A percentile compares a stretch with the other conserved stretches of the same genome.
phyloP scores from a whole-genome alignment of 2,113 vertebrate species.

The Lepus americanus region DNA sequence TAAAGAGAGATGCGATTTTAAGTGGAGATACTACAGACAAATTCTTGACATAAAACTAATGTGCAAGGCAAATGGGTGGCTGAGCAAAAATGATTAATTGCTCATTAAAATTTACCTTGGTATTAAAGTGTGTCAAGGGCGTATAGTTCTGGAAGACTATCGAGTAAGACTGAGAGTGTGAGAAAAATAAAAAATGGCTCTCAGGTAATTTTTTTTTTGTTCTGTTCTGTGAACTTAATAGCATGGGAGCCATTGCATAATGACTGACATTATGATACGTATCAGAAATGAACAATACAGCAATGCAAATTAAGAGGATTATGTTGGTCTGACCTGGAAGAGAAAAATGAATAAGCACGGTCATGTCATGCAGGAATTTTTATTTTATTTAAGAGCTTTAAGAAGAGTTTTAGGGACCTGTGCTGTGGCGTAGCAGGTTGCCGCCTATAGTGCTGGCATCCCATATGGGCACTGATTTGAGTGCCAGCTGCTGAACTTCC shows the following conservation, averaged over 20 bases:
- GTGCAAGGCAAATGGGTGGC: slow-evolving; percentile 55
- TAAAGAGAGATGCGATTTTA: slow-evolving; percentile 52
- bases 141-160: slow-evolving; percentile 54
- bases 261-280: slow-evolving; percentile 20
- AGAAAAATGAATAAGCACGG: slow-evolving; percentile 58
- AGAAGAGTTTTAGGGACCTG: neutral
- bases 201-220: slow-evolving; percentile 68
- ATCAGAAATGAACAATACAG: slow-evolving; percentile 37
- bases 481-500: too few relatives aligned
- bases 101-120: slow-evolving; percentile 79
- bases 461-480: too few relatives aligned
- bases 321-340: neutral
- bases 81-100: slow-evolving; percentile 76
- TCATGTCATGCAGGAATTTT: slow-evolving; percentile 12
- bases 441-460: too few relatives aligned
- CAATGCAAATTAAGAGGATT: slow-evolving; percentile 44
- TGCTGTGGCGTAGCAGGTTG: too few relatives aligned
- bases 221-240: slow-evolving; percentile 66
- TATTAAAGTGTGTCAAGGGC: slow-evolving; percentile 73
- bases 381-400: slow-evolving; percentile 38
- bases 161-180: neutral
- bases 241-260: slow-evolving; percentile 26
- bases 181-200: slow-evolving; percentile 63
- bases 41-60: slow-evolving; percentile 75
- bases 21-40: slow-evolving; percentile 35